Percentiles rank a stretch among this genome's conserved stretches.
These are phyloP conservation scores for Callorhinus ursinus DNA, from an alignment of 2,113 vertebrate genomes.

Conservation along the genomic window DNA sequence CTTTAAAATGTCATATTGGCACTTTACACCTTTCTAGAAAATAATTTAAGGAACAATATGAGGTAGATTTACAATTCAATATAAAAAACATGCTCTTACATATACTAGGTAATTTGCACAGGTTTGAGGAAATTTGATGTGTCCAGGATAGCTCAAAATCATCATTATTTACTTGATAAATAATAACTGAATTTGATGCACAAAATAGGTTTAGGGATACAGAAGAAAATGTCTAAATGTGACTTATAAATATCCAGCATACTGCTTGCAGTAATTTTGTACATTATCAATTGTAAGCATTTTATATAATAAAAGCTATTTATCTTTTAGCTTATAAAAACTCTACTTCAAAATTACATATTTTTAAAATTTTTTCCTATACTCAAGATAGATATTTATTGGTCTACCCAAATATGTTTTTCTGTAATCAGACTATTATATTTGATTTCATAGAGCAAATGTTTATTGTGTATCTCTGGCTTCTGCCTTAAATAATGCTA, in stretches of 20 bases:
- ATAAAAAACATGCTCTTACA: background rate
- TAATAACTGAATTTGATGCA: background rate
- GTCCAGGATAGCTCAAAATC: background rate
- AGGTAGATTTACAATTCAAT: background rate
- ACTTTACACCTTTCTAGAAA: background rate
- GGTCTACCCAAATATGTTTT: background rate
- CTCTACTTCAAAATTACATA: background rate
- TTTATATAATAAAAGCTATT: constrained; percentile 14
- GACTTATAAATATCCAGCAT: background rate
- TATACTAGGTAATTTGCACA: background rate
- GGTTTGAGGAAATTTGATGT: background rate
- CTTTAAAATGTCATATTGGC: background rate
- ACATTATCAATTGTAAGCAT: background rate
- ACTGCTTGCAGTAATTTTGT: background rate
- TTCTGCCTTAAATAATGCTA: background rate
- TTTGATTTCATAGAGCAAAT: background rate
- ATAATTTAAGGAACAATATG: background rate
- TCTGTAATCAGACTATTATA: background rate
- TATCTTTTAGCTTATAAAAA: background rate
- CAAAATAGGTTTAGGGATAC: background rate
- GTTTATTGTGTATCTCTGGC: background rate
- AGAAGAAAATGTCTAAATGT: background rate
- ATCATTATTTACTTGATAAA: background rate
- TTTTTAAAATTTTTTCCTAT: background rate
- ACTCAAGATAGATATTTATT: background rate